Percentiles rank a stretch among this genome's conserved stretches.
Conservation (phyloP, 2,797 vertebrate species). For the Chrosomus eos region DNA sequence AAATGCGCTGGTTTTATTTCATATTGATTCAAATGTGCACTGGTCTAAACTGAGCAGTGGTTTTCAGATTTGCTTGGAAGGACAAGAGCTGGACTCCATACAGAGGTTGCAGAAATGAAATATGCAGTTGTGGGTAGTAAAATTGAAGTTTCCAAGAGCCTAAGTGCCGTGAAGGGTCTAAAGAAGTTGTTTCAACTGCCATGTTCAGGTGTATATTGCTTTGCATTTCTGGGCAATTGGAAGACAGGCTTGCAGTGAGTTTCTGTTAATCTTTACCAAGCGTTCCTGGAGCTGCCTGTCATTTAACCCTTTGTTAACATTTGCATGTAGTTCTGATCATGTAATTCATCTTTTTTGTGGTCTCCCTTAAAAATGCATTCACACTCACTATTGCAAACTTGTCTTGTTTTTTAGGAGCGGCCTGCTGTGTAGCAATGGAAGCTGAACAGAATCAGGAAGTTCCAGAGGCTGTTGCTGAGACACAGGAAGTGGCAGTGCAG, state of each 20-base stretch:
- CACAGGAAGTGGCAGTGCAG: conserved; percentile 50
- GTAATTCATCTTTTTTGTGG: background rate
- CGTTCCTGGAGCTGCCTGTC: background rate
- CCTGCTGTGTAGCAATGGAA: conserved; percentile 70
- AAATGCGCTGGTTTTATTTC: conserved; percentile 26
- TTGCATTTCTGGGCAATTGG: background rate
- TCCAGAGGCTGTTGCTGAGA: conserved; percentile 61
- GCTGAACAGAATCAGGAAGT: conserved; percentile 67
- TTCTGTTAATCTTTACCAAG: conserved; percentile 25
- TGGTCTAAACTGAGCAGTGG: background rate
- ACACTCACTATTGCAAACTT: background rate
- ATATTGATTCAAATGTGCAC: background rate
- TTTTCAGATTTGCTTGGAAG: conserved; percentile 18
- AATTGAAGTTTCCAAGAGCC: background rate
- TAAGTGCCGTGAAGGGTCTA: background rate
- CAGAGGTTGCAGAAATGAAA: background rate
- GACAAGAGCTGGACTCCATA: background rate
- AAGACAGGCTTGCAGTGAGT: background rate
- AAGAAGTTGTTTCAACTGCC: background rate
- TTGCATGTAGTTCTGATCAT: background rate
- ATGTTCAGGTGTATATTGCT: background rate
- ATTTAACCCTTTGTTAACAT: background rate
- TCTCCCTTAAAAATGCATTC: background rate
- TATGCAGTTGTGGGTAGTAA: conserved; percentile 19
- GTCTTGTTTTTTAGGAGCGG: conserved; percentile 55